A percentile compares a stretch with the other conserved stretches of the same genome.
These are phyloP conservation scores for Alligator mississippiensis DNA, from an alignment of 2,113 vertebrate species.

Conservation along the genomic window DNA sequence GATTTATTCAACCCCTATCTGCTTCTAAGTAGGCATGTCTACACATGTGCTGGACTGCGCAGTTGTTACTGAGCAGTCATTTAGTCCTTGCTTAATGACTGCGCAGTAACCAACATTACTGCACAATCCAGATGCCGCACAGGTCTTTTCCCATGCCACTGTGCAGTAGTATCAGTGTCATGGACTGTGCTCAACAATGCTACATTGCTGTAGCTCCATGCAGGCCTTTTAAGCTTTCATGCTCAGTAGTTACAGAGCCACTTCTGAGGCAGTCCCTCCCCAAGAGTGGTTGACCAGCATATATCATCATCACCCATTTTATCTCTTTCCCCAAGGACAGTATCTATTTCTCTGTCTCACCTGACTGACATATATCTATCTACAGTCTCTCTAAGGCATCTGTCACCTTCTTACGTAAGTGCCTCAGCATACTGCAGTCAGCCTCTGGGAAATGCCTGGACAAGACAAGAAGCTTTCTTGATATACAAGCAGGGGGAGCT, in stretches of 20 bases:
- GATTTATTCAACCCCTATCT: background rate
- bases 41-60: too few species aligned
- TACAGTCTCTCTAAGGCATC: constrained; percentile 11
- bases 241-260: background rate
- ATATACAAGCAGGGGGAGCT: background rate
- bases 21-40: background rate
- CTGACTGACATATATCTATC: constrained; percentile 45
- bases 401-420: background rate
- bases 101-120: too few species aligned
- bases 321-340: background rate
- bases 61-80: too few species aligned
- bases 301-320: background rate
- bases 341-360: constrained; percentile 21
- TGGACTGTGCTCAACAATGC: too few species aligned
- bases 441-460: background rate
- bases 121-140: too few species aligned
- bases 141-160: background rate
- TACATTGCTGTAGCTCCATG: background rate
- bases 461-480: background rate
- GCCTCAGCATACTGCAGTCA: background rate
- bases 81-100: too few species aligned
- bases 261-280: background rate
- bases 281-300: background rate
- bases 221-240: background rate
- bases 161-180: too few species aligned